phyloP scores from a whole-genome alignment of 2,888 invertebrate species.

The Zhengitettix transpicula region DNA sequence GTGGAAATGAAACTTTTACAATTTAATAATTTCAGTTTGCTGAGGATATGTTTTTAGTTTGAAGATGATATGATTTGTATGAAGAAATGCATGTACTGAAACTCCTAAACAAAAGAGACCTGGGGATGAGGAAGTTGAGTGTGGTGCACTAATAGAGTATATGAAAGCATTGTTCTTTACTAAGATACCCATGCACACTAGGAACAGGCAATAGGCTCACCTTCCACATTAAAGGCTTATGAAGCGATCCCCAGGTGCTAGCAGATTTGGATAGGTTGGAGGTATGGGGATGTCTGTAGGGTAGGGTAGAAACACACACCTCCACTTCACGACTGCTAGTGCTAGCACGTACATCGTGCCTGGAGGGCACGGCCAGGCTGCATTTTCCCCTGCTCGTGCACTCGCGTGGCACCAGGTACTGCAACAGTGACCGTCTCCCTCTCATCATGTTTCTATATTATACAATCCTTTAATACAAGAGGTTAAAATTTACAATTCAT shows the following conservation, averaged over 20 bases:
- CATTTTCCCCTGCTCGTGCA: conserved; percentile 15
- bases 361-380: conserved; percentile 2
- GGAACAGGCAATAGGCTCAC: conserved; percentile 25
- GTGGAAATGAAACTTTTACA: no score
- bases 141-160: no score
- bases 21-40: no score
- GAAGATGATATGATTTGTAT: no score
- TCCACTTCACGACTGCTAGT: conserved; percentile 13
- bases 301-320: conserved; percentile 24
- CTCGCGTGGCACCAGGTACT: conserved; percentile 28
- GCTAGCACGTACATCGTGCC: conserved; percentile 5
- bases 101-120: no score
- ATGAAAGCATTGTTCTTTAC: no score
- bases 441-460: no score
- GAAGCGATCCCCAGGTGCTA: conserved; percentile 44
- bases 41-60: no score
- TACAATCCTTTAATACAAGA: no score
- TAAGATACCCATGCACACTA: neutral
- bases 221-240: conserved; percentile 46
- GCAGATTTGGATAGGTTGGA: conserved; percentile 41
- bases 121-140: no score
- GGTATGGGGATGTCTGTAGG: conserved; percentile 29
- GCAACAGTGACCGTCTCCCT: conserved; percentile 16
- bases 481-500: no score
- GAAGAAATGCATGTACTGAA: no score